A percentile compares a stretch with the other conserved stretches of the same genome.
Evolutionary conservation across 2,888 invertebrate genomes (phyloP).

Genomic region (Dusona sp.): DNA sequence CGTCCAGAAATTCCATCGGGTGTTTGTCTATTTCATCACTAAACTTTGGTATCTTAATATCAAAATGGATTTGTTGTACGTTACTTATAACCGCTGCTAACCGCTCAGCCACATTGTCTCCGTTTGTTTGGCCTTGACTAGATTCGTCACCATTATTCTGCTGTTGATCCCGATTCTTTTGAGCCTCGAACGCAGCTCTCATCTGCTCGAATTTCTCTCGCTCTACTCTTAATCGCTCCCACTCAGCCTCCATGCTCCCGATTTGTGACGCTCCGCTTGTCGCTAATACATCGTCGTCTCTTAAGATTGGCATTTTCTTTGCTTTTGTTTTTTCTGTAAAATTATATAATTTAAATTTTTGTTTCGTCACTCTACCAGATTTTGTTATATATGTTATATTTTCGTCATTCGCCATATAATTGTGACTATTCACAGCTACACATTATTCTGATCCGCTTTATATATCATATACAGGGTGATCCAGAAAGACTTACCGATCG

Average conservation of each 20-base stretch:
- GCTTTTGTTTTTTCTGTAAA: background rate
- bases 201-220: background rate
- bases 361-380: background rate
- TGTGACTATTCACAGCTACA: background rate
- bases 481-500: too few species aligned
- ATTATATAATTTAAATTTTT: background rate
- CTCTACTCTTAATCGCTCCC: background rate
- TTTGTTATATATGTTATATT: background rate
- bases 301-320: constrained; percentile 5
- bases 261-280: background rate
- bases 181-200: background rate
- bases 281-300: background rate
- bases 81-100: background rate
- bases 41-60: constrained; percentile 5
- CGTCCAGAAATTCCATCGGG: constrained; percentile 28
- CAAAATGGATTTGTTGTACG: background rate
- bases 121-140: background rate
- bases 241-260: constrained; percentile 1
- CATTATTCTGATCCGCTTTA: too few species aligned
- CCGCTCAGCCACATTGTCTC: background rate
- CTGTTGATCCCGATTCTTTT: constrained; percentile 7
- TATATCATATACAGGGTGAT: too few species aligned
- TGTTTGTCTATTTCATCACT: constrained; percentile 16
- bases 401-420: background rate
- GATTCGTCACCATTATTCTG: background rate